Evolutionary conservation across 2,888 invertebrate species (phyloP).

Genomic region (Heteropelma amictum): DNA sequence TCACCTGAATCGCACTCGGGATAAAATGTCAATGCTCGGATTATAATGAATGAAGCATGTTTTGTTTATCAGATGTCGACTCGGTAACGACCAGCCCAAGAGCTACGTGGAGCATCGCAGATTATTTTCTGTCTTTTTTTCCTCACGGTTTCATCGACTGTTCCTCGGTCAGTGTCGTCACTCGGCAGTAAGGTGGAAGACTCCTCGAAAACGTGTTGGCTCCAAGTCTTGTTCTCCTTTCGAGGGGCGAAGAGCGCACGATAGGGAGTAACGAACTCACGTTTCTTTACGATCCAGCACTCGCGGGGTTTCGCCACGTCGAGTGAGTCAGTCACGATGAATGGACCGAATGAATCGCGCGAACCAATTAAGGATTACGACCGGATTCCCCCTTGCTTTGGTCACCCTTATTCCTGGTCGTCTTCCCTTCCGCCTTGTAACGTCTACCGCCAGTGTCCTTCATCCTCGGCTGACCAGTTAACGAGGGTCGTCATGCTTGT

Average conservation of each 20-base stretch:
- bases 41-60: constrained; percentile 57
- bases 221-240: background rate
- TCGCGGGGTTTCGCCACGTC: constrained; percentile 54
- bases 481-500: constrained; percentile 11
- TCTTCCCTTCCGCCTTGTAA: constrained; percentile 19
- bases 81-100: constrained; percentile 72
- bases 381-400: constrained; percentile 45
- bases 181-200: constrained; percentile 8
- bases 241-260: background rate
- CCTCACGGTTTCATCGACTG: background rate
- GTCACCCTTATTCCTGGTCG: constrained; percentile 20
- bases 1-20: constrained; percentile 50
- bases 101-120: background rate
- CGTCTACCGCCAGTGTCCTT: constrained; percentile 19
- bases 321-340: constrained; percentile 69
- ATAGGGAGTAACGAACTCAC: constrained; percentile 49
- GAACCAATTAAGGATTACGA: constrained; percentile 76
- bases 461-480: constrained; percentile 41
- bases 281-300: constrained; percentile 63
- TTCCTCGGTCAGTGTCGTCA: constrained; percentile 23
- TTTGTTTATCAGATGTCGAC: constrained; percentile 74
- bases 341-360: constrained; percentile 75
- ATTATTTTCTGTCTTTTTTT: background rate
- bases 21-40: constrained; percentile 48
- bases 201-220: background rate